Conservation (phyloP, 2,113 vertebrate genomes). For the Sterrhoptilus dennistouni region DNA sequence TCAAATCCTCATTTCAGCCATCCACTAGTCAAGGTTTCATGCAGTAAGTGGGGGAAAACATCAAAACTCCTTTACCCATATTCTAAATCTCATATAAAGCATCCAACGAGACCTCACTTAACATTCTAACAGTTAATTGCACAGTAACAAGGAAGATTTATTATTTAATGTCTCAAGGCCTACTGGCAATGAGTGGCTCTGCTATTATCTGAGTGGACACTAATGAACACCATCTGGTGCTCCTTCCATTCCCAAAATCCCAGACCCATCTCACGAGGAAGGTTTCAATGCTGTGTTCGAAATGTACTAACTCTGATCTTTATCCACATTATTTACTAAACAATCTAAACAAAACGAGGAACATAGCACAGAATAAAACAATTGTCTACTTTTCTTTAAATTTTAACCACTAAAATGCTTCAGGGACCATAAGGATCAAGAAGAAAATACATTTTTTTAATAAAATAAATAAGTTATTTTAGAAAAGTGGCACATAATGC, state of each 20-base stretch:
- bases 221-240: neutral
- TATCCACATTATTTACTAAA: neutral
- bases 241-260: neutral
- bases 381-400: neutral
- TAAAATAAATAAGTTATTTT: neutral
- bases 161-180: neutral
- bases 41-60: neutral
- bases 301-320: neutral
- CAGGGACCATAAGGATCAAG: neutral
- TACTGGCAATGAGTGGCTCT: neutral
- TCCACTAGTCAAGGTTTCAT: neutral
- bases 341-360: neutral
- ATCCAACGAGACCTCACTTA: neutral
- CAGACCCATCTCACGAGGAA: neutral
- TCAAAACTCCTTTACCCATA: neutral
- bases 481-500: neutral
- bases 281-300: neutral
- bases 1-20: neutral
- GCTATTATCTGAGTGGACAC: neutral
- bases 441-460: neutral
- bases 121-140: neutral
- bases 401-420: neutral
- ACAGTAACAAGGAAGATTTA: neutral
- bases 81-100: neutral
- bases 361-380: neutral